Evolutionary conservation across 2,113 vertebrate species (phyloP).

Genomic region (Lates calcarifer): DNA sequence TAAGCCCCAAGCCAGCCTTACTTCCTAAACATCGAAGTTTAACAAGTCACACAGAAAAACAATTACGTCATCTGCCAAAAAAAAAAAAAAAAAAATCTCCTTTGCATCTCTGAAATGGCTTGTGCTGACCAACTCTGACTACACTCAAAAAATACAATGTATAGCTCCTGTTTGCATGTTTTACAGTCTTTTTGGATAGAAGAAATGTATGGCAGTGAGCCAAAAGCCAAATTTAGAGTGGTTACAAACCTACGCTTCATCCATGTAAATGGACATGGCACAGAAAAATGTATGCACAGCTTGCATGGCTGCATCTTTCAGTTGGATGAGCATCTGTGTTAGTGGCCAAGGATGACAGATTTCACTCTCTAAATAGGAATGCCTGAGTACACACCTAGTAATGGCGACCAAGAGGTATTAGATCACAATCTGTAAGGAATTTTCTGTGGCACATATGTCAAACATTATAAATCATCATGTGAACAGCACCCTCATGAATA

Average conservation of each 20-base stretch:
- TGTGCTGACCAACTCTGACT: not conserved
- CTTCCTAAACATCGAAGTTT: constrained; percentile 6
- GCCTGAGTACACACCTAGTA: constrained; percentile 50
- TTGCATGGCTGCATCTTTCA: constrained; percentile 67
- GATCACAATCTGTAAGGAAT: not conserved
- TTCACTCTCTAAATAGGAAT: constrained; percentile 29
- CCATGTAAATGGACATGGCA: constrained; percentile 27
- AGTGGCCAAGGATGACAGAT: constrained; percentile 37
- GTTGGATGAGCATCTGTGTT: constrained; percentile 60
- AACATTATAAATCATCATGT: not conserved
- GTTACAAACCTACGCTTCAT: constrained; percentile 5
- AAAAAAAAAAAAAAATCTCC: not conserved
- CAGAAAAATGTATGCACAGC: constrained; percentile 29
- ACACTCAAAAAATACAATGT: not conserved
- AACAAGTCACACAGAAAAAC: constrained; percentile 17
- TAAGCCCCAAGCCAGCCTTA: not conserved
- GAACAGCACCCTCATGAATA: not conserved
- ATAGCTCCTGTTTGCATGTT: constrained; percentile 10
- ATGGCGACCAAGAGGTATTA: constrained; percentile 32
- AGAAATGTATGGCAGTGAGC: constrained; percentile 1
- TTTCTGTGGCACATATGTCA: constrained; percentile 1
- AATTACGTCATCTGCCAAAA: constrained; percentile 38
- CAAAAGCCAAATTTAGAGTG: constrained; percentile 10
- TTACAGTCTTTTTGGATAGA: constrained; percentile 5
- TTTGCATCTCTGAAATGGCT: not conserved